Base-by-base conservation (phyloP, 2,888 invertebrate genomes). In the Endotricha flammealis region DNA sequence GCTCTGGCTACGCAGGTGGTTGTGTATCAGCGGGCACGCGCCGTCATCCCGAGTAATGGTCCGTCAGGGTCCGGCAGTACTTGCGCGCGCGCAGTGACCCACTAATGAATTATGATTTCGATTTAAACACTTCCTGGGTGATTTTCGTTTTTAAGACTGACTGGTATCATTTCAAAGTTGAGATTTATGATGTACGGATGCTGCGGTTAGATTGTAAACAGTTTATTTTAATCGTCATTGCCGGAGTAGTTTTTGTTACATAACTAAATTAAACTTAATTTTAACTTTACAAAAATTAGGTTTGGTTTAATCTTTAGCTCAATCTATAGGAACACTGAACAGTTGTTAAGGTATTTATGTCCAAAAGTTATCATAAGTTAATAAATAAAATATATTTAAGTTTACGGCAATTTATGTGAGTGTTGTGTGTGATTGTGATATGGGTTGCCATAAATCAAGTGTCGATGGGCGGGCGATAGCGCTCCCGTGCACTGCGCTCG, bases 11-110 rank as follows among this genome's bases (percentile, higher is more conserved):
- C 3, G 42, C 34, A 50, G 62, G 74, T 48, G 57, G 58, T 41
- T 46, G 57, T 36, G 59, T 64, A 54, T 60, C 59, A 55, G 62
- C 64, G 70, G 65, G 80, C 80, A 78, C 82, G 76, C 83, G 76
- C 72, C 72, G 83, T 85, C 83, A 85, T 85, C 70, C 68, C 65
- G 66, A 65, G 70, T 86, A 85, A 86, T 86, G 80, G 81, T 66
- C 69, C 64, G 64, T 63, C 71, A 61, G 64, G 62, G 62, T 48
- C 61, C 63, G 60, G 50, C 64, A 52, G 60, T 63, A 61, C 64
- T 61, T 53, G 65, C 66, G 68, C 74, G 65, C 66, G 68, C 74
- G 78, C 81, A 78, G 72, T 81, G 71, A 75, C 67, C 68, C 57
- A 65, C 68, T 81, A 80, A 78, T 82, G 77, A 82, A 79, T 79